Percentiles rank a stretch among this genome's conserved stretches.
Conservation (phyloP, 2,113 vertebrate species). For the Mobula birostris region DNA sequence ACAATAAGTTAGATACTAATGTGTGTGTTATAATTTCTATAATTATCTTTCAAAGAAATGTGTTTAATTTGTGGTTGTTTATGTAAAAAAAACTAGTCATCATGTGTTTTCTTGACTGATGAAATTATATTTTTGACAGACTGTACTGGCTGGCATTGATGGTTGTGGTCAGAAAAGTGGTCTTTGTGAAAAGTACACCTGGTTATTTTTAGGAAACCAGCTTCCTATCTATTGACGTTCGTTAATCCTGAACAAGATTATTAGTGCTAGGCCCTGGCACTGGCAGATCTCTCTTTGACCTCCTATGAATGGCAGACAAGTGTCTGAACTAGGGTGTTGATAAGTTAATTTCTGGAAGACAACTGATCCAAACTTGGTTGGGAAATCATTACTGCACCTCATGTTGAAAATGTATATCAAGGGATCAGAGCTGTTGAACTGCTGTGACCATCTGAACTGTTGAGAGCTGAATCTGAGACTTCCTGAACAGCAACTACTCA, state of each 20-base stretch:
- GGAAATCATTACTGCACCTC: not conserved
- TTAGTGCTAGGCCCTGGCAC: not conserved
- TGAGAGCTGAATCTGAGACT: not conserved
- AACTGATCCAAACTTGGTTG: not conserved
- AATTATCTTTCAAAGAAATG: not conserved
- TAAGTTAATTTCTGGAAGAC: not conserved
- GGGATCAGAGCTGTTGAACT: not conserved
- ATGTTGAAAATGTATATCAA: not conserved
- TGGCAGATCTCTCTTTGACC: not conserved
- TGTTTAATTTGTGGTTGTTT: not conserved
- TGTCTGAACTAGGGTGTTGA: not conserved
- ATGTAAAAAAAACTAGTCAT: not conserved
- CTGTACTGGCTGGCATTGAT: not conserved
- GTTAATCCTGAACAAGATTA: not conserved
- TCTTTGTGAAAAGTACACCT: not conserved
- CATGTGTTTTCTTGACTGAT: not conserved
- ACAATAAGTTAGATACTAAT: not conserved
- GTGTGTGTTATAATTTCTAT: not conserved
- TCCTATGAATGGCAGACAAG: not conserved
- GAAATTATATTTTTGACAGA: not conserved
- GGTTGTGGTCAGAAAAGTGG: not conserved
- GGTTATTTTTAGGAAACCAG: slow-evolving; percentile 17
- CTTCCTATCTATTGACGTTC: not conserved
- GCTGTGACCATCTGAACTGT: not conserved
- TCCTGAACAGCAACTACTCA: not conserved